Percentiles rank a stretch among this genome's conserved stretches.
Evolutionary conservation across 2,888 invertebrate species (phyloP).

Genomic region (Drosophila macrospina): DNA sequence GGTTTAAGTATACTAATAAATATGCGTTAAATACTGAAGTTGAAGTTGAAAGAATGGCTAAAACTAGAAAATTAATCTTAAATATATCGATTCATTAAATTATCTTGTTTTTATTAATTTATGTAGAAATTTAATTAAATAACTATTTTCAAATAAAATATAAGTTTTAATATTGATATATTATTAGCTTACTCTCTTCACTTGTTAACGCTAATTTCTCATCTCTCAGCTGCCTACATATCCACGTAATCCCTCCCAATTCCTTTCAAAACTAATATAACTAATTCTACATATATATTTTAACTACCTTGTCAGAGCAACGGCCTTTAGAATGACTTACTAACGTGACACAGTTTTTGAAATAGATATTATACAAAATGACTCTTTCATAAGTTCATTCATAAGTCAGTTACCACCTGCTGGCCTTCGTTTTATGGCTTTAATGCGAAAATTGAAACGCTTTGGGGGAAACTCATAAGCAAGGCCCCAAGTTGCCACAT

Average conservation of each 20-base stretch:
- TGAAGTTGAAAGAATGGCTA: too few relatives aligned
- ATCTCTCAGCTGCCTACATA: too few relatives aligned
- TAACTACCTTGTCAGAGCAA: neutral
- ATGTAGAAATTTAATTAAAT: too few relatives aligned
- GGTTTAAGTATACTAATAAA: too few relatives aligned
- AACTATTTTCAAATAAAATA: too few relatives aligned
- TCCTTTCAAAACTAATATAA: neutral
- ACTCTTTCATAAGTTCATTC: neutral
- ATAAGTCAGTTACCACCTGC: constrained; percentile 1
- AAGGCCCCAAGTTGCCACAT: neutral
- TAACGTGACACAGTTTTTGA: constrained; percentile 6
- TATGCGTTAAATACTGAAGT: too few relatives aligned
- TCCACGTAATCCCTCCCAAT: neutral
- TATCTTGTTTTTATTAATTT: too few relatives aligned
- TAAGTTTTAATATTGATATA: too few relatives aligned
- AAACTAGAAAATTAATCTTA: too few relatives aligned
- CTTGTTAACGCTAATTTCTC: too few relatives aligned
- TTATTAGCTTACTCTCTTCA: too few relatives aligned
- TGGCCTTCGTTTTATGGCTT: constrained; percentile 33
- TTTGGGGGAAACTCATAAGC: neutral
- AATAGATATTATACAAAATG: neutral
- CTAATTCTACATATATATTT: neutral
- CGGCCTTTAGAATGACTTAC: constrained; percentile 6
- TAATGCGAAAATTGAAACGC: neutral
- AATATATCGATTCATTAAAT: too few relatives aligned